phyloP scores from a whole-genome alignment of 2,113 vertebrate genomes.

The Chionis minor region DNA sequence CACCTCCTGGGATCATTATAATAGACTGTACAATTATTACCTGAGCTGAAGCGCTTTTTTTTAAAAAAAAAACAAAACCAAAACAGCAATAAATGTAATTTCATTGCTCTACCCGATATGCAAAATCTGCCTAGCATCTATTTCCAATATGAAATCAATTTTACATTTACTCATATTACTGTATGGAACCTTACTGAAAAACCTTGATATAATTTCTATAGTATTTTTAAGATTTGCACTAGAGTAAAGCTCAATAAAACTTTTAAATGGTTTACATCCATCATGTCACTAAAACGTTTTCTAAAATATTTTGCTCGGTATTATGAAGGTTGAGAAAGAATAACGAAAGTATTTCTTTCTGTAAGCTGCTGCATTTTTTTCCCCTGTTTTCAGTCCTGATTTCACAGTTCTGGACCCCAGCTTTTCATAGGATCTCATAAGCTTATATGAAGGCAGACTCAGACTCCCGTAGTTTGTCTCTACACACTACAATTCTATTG shows the following conservation, averaged over 20 bases:
- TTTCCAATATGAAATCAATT: constrained; percentile 62
- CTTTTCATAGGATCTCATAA: background rate
- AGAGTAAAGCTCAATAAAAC: constrained; percentile 58
- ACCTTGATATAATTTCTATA: constrained; percentile 53
- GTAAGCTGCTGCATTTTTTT: background rate
- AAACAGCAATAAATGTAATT: constrained; percentile 57
- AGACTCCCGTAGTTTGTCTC: background rate
- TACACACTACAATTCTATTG: background rate
- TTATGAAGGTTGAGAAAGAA: background rate
- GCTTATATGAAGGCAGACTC: background rate
- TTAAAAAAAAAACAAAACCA: background rate
- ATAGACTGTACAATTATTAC: constrained; percentile 70
- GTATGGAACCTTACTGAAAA: constrained; percentile 27
- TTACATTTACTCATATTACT: constrained; percentile 48
- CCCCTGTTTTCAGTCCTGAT: background rate
- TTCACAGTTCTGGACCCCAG: background rate
- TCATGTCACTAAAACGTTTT: background rate
- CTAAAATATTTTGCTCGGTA: background rate
- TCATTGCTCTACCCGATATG: constrained; percentile 48
- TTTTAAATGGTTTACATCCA: constrained; percentile 38
- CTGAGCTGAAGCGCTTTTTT: constrained; percentile 31
- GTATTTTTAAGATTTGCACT: constrained; percentile 55
- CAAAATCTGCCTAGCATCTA: constrained; percentile 49
- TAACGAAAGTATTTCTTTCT: background rate
- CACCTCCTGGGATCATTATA: constrained; percentile 66